Base-by-base conservation (phyloP, 2,888 invertebrate species). In the Dryomyza anilis region DNA sequence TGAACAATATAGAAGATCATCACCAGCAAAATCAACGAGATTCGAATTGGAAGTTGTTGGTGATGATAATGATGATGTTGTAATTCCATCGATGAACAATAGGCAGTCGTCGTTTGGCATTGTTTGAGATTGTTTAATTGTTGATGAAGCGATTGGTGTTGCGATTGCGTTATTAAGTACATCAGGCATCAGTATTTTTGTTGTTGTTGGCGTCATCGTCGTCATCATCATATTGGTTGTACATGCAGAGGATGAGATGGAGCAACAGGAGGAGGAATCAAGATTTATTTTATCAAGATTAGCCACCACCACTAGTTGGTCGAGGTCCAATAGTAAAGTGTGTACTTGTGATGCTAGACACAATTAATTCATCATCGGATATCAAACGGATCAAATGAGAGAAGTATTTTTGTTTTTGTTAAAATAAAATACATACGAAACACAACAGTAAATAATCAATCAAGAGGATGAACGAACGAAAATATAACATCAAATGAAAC, bases 301-400 rank as follows among this genome's bases (percentile, higher is more conserved):
- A 80, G 81, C 81, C 82, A 82, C 77, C 81, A 81, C 78, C 82
- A 84, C 84, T 80, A 86, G 83, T 80, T 86, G 85, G 80, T 86
- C 85, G 81, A 86, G 81, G 77, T 86, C 86, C 84, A 86, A 82
- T 79, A 86, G 82, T 82, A 85, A 83, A 73, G 85, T 85, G 85
- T 79, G 84, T 84, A 80, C 81, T 75, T 82, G 81, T 82, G 82
- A 81, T 79, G 81, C 82, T 82, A 79, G 78, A 80, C 78, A 81
- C 77, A 78, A 79, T n/a, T n/a, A n/a, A n/a, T 80, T 81, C 79
- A 79, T 78, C 79, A 74, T 79, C 78, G 77, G 76, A 75, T 64
- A 69, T 74, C 71, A n/a, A n/a, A n/a, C n/a, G 72, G 72, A 70
- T 70, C 68, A 73, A 69, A 72, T 62, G 50, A 53, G 59, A 65